Evolutionary conservation across 30 jellyfish, hydroid and myxozoan species (phyloP).

Genomic region (Catostylus mosaicus): DNA sequence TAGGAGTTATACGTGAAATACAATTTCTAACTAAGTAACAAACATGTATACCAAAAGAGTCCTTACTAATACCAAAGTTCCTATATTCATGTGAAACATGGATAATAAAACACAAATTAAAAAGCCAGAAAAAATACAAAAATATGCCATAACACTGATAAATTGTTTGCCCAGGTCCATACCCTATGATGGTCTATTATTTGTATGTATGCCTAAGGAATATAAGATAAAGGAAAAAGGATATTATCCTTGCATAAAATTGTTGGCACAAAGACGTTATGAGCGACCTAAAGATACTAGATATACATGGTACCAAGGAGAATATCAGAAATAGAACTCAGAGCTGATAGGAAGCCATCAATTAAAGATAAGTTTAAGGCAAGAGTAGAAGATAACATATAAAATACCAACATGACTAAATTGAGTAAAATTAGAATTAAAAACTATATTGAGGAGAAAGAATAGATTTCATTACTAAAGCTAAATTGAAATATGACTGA

Average conservation of each 20-base stretch:
- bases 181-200: too few relatives aligned
- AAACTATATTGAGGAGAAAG: background rate
- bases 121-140: background rate
- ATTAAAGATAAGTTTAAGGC: background rate
- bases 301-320: background rate
- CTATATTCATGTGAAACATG: constrained; percentile 8
- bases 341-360: background rate
- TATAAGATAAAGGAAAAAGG: too few relatives aligned
- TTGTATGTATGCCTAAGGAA: too few relatives aligned
- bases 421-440: background rate
- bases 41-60: background rate
- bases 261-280: background rate
- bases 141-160: too few relatives aligned
- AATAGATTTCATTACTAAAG: background rate
- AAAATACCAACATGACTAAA: background rate
- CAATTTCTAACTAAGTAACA: background rate
- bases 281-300: background rate
- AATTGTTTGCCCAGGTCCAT: too few relatives aligned
- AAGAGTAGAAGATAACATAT: background rate
- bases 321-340: background rate
- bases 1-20: background rate
- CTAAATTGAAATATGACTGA: background rate
- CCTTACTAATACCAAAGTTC: background rate
- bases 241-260: too few relatives aligned
- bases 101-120: background rate